These are phyloP conservation scores for Corythucha ciliata DNA, from an alignment of 2,888 invertebrate species.

Conservation along the genomic window DNA sequence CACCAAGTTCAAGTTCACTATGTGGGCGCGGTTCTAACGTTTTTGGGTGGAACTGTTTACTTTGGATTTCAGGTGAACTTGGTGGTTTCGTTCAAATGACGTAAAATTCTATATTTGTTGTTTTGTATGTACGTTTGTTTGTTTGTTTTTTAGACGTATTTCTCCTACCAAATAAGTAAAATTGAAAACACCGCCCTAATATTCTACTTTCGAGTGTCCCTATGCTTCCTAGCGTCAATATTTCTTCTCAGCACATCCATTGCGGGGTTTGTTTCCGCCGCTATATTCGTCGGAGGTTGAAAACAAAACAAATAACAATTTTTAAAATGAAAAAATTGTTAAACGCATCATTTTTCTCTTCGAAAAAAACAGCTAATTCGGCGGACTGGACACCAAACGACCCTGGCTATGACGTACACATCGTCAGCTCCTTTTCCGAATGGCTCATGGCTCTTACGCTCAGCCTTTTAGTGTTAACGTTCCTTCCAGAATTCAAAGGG, in stretches of 20 bases:
- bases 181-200: conserved; percentile 20
- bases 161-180: conserved; percentile 29
- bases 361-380: too few relatives aligned
- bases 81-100: too few relatives aligned
- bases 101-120: too few relatives aligned
- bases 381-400: too few relatives aligned
- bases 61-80: conserved; percentile 41
- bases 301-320: too few relatives aligned
- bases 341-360: too few relatives aligned
- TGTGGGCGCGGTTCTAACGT: conserved; percentile 50
- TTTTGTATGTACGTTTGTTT: neutral
- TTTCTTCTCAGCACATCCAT: too few relatives aligned
- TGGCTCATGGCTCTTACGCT: conserved; percentile 29
- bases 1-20: conserved; percentile 46
- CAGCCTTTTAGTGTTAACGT: conserved; percentile 27
- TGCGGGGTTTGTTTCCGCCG: too few relatives aligned
- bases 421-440: conserved; percentile 29
- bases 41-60: conserved; percentile 46
- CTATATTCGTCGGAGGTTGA: too few relatives aligned
- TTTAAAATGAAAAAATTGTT: too few relatives aligned
- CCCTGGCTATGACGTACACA: too few relatives aligned
- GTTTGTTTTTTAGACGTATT: conserved; percentile 25
- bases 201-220: conserved; percentile 21
- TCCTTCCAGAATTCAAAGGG: conserved; percentile 29
- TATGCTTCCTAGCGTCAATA: too few relatives aligned